Conservation (phyloP, 2,797 vertebrate genomes). For the Paguma larvata region DNA sequence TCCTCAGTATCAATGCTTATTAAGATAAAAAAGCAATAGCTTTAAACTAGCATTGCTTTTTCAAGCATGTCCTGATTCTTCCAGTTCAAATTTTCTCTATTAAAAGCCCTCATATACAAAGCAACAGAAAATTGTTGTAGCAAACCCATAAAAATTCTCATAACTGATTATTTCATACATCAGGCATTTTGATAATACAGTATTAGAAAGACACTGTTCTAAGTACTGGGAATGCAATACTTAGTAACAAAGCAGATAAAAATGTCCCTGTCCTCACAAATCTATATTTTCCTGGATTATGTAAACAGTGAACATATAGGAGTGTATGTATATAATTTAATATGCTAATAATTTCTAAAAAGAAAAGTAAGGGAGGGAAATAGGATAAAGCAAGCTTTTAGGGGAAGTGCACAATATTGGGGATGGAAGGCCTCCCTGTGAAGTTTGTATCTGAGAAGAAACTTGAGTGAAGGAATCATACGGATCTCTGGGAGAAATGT, state of each 20-base stretch:
- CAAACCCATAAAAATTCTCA: not conserved
- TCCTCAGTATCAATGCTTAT: not conserved
- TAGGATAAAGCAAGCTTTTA: not conserved
- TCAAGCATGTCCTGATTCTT: slow-evolving; percentile 13
- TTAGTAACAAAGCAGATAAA: not conserved
- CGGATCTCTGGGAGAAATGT: not conserved
- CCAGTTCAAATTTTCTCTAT: not conserved
- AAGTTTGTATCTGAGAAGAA: not conserved
- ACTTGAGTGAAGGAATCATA: not conserved
- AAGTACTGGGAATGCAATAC: not conserved
- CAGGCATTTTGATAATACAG: not conserved
- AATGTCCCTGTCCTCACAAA: not conserved
- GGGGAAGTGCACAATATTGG: not conserved
- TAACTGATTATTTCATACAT: not conserved
- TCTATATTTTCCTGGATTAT: not conserved
- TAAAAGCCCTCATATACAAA: not conserved
- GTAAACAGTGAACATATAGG: not conserved
- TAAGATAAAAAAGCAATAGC: not conserved
- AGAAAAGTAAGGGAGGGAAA: not conserved
- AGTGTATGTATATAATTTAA: not conserved
- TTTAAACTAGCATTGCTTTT: not conserved
- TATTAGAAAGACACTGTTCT: not conserved
- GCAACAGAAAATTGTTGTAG: not conserved
- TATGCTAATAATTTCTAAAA: not conserved
- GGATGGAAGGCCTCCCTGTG: not conserved